Base-by-base conservation (phyloP, 1,140 invertebrate genomes). In the Drosophila teissieri region DNA sequence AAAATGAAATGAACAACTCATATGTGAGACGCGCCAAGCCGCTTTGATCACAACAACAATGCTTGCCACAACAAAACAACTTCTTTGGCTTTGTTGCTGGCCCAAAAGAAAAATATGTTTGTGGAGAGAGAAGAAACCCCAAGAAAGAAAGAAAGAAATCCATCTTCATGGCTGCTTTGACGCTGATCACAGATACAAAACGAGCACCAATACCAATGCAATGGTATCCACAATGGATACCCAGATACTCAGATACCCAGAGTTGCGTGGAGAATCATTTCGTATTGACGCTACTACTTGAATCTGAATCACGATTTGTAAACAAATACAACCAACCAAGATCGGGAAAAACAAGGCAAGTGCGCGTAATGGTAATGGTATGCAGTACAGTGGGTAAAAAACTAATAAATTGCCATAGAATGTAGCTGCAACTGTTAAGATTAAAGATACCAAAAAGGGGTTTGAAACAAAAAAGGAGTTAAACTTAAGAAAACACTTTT, bases 21-120 rank as follows among this genome's bases (percentile, higher is more conserved):
- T 75, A 75, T 84, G 82, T 84, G 73, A 76, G 73, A 67, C 80
- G 84, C 84, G 84, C 76, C 68, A 90, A 85, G 80, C 85, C 84
- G 84, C 84, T 89, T 89, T 89, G 84, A 89, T 89, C 84, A 90
- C 85, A 80, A 80, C 85, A 78, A 89, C 84, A 89, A 89, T 89
- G 80, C 84, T 89, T 89, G 84, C 84, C 84, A 89, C 84, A 89
- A 89, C 84, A 89, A 89, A 89, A 89, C 84, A 90, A 90, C 84
- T 88, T 88, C 80, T 83, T 80, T 73, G 83, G 80, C 84, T 83
- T 88, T 88, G 84, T 89, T 63, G 69, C 57, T 57, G 63, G 62
- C 40, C 60, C 61, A 51, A 67, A 72, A 56, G 75, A 51, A 58
- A 77, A 61, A 78, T 69, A 72, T 57, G 42, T 70, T 70, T 55